Base-by-base conservation (phyloP, 1,140 invertebrate genomes). In the Papilio xuthus region DNA sequence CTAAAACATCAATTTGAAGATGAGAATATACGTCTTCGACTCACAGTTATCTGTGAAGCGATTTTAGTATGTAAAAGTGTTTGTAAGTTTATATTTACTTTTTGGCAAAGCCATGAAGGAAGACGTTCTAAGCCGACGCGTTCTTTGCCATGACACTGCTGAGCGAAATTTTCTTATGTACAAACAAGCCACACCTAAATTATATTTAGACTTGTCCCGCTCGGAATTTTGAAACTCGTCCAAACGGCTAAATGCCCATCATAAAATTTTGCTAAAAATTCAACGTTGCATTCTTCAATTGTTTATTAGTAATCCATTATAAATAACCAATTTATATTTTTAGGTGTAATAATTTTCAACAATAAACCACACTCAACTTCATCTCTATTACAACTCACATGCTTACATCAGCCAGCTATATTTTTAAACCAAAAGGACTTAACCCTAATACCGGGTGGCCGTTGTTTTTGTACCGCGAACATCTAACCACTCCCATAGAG, bases 181-280 rank as follows among this genome's bases (percentile, higher is more conserved):
- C 41, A 73, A 73, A 73, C 71, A 73, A 73, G 71, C 42, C 37
- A 44, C 42, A 50, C 71, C 37, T 44, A 73, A n/a, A 73, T 47
- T 73, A 73, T 44, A 73, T 73, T 73, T 73, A 73, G 71, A 73
- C 71, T 26, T 47, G 71, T 47, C 42, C 13, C 71, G 42, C 37
- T 15, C 12, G 71, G 71, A 73, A 73, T 73, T 73, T 73, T 73
- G 71, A 73, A 73, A 44, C 71, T 47, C 41, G 71, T 73, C 71
- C 71, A 73, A 73, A 73, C 42, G 47, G n/a, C 23, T 26, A 42
- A 73, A 71, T 42, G 69, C 69, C 69, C 69, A 37, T 71, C 32
- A 71, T 42, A 42, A 42, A 42, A 20, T 20, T 71, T 71, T 71
- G 32, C 37, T 71, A 20, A 71, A 71, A 71, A 42, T 71, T 71